phyloP scores from a whole-genome alignment of 1,140 invertebrate species.

The Hesperophylax magnus region DNA sequence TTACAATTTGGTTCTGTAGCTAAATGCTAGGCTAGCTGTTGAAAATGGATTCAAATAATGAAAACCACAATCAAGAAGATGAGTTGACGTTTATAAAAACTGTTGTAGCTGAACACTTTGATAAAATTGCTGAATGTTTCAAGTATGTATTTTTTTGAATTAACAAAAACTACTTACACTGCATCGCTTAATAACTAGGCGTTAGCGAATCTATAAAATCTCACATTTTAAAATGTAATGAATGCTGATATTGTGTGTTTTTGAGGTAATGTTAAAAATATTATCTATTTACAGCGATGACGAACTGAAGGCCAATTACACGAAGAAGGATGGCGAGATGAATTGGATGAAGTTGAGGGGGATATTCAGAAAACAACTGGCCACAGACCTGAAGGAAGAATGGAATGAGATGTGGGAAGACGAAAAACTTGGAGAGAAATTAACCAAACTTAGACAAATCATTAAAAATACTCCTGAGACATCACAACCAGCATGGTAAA shows the following conservation, averaged over 20 bases:
- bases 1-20: no score
- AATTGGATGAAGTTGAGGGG: conserved; percentile 68
- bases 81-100: background rate
- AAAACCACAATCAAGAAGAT: conserved; percentile 1
- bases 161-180: background rate
- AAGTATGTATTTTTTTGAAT: background rate
- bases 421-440: conserved; percentile 66
- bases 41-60: conserved; percentile 2
- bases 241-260: no score
- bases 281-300: conserved; percentile 43
- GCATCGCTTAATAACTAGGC: no score
- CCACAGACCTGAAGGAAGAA: conserved; percentile 65
- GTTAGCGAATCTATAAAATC: no score
- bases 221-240: no score
- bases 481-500: conserved; percentile 61
- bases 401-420: conserved; percentile 66
- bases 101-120: background rate
- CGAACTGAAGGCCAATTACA: conserved; percentile 31
- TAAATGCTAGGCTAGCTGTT: no score
- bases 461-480: conserved; percentile 63
- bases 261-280: no score
- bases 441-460: conserved; percentile 64
- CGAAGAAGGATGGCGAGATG: conserved; percentile 60
- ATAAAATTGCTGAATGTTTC: conserved; percentile 29
- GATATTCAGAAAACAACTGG: conserved; percentile 65